Conservation (phyloP, 2,888 invertebrate genomes). For the Adelphocoris suturalis region DNA sequence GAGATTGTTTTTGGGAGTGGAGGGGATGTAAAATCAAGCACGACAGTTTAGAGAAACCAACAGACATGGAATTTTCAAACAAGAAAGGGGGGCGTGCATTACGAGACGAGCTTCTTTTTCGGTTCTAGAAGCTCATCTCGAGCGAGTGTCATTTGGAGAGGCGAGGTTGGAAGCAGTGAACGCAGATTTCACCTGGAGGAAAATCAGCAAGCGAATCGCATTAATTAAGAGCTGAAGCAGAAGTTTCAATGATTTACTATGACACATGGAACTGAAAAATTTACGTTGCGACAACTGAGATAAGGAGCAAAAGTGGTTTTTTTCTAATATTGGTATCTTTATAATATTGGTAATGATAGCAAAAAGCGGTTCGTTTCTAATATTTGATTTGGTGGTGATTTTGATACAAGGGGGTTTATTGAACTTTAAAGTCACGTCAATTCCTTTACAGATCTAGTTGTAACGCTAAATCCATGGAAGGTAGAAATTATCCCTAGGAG, state of each 20-base stretch:
- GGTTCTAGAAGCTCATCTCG: constrained; percentile 76
- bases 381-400: no score
- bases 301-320: no score
- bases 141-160: constrained; percentile 75
- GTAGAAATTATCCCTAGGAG: no score
- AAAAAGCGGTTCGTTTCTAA: no score
- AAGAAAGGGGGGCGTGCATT: constrained; percentile 30
- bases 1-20: constrained; percentile 12
- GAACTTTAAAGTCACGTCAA: no score
- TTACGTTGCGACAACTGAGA: no score
- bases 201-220: constrained; percentile 57
- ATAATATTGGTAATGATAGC: no score
- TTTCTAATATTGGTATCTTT: no score
- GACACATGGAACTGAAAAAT: constrained; percentile 27
- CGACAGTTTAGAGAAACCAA: constrained; percentile 78
- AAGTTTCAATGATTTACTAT: not conserved
- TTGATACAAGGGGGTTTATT: no score
- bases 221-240: constrained; percentile 41
- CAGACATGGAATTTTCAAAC: constrained; percentile 77
- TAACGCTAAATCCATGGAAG: no score
- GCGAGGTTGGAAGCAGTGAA: constrained; percentile 77
- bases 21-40: constrained; percentile 43
- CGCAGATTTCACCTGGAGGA: constrained; percentile 75
- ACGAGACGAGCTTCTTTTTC: constrained; percentile 73
- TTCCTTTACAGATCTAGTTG: no score